Conservation (phyloP, 2,888 invertebrate genomes). For the Phlogophora meticulosa region DNA sequence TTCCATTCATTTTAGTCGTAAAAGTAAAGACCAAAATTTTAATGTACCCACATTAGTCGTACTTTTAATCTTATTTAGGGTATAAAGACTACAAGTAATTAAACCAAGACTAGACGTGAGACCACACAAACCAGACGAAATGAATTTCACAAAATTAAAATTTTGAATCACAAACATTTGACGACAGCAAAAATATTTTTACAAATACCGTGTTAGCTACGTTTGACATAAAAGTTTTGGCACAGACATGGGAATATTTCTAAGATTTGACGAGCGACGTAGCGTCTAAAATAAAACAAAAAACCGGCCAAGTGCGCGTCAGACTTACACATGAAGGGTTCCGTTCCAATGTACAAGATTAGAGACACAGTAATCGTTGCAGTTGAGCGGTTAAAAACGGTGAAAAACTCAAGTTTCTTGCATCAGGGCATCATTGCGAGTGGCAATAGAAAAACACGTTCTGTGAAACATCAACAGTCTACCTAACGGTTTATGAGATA, state of each 20-base stretch:
- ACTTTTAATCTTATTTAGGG: constrained; percentile 34
- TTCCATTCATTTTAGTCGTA: constrained; percentile 47
- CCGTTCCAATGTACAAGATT: too few relatives aligned
- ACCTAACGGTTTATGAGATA: too few relatives aligned
- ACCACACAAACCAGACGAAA: constrained; percentile 18
- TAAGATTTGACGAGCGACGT: constrained; percentile 44
- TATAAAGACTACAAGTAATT: constrained; percentile 31
- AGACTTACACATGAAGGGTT: too few relatives aligned
- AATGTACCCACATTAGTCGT: constrained; percentile 41
- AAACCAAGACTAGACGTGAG: constrained; percentile 20
- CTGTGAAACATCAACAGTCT: too few relatives aligned
- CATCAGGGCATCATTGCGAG: too few relatives aligned
- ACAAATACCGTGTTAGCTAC: constrained; percentile 26
- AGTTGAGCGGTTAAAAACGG: too few relatives aligned
- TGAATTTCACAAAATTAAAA: constrained; percentile 28
- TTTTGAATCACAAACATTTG: constrained; percentile 26
- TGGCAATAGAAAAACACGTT: too few relatives aligned
- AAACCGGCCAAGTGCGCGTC: too few relatives aligned
- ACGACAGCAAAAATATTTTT: constrained; percentile 36
- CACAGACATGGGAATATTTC: constrained; percentile 37
- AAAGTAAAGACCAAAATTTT: constrained; percentile 51
- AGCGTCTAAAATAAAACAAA: constrained; percentile 30
- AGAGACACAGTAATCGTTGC: too few relatives aligned
- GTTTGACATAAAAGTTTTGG: constrained; percentile 45
- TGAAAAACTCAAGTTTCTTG: too few relatives aligned